Base-by-base conservation (phyloP, 2,113 vertebrate species). In the Datnioides undecimradiatus region DNA sequence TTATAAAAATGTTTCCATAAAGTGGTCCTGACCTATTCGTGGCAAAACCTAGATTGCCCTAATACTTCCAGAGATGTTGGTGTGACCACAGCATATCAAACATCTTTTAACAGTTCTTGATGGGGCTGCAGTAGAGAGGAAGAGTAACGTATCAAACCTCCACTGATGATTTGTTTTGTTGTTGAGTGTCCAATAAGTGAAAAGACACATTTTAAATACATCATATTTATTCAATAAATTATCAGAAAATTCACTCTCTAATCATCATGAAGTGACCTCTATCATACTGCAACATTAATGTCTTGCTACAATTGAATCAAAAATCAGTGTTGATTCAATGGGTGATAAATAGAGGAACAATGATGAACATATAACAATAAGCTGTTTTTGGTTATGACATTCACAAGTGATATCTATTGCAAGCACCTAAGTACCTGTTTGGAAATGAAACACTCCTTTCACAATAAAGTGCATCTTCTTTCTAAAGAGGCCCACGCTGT, bases 391-490 rank as follows among this genome's bases (percentile, higher is more conserved):
- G 67, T 85, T 85, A 82, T 87, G 70, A 92, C 86, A 82, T 91
- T 91, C 87, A 90, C 86, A 66, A 87, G 84, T 91, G 87, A 85
- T 60, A 80, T 68, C 84, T 84, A 89, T 66, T 78, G 62, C 80
- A 91, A 90, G 76, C 84, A 84, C 76, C 74, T 84, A 79, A 55
- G 78, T 55, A 60, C 23, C 67, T 89, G 49, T 52, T 74, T 21
- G 65, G 51, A 86, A 63, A 79, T 81, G 34, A 88, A 79, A 76
- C n/a, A 43, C 33, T 80, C 58, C 70, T 68, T 79, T 73, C 55
- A 74, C 67, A 66, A 77, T 93, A 93, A 94, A 94, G 93, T 94
- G 93, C 93, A 69, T 92, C 76, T 83, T 83, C 27, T 72, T 21
- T 80, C 76, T 49, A 77, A 13, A 29, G 51, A 75, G 79, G 76